Base-by-base conservation (phyloP, 1,140 invertebrate genomes). In the Teleopsis dalmanni region DNA sequence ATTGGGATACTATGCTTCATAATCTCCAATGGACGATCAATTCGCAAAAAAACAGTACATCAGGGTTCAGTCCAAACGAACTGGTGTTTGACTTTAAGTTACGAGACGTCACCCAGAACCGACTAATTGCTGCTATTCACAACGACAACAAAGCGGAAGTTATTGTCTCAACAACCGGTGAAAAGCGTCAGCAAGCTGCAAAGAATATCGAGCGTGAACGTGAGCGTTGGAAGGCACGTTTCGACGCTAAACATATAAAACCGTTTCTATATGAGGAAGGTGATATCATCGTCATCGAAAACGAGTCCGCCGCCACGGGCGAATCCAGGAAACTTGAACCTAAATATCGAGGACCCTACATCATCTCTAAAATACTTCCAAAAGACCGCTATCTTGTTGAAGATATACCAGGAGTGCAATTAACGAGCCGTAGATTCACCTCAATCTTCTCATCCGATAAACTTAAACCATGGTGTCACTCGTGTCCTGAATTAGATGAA, bases 1-100 rank as follows among this genome's bases (percentile, higher is more conserved):
- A 6, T 16, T 35, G 1, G 14, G 23, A 7, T 38, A 35, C 16
- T 13, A 18, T 16, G 14, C 22, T 43, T 13, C 40, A 3, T 7
- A 14, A 43, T 2, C 22, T 49, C 16, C 48, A 49, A 14, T 48
- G 47, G 36, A 40, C 35, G 14, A 26, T 48, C 6, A 48, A 48
- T 25, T 37, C 47, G 16, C 26, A 37, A 29, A 33, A 7, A 6
- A 48, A 48, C 26, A 18, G 14, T 6, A 45, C 9, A 18, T 23
- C 38, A 14, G 25, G 25, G 23, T 21, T 14, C 7, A 41, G 38
- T 26, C 38, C 38, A 41, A 41, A 41, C 10, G 25, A 14, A 11
- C 7, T 41, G 22, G 38, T 41, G 1, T 41, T 41, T n/a, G 7
- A 23, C 13, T 41, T 21, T 13, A 41, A 41, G 14, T 13, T 26